Conservation (phyloP, 2,113 vertebrate species). For the Ondatra zibethicus region DNA sequence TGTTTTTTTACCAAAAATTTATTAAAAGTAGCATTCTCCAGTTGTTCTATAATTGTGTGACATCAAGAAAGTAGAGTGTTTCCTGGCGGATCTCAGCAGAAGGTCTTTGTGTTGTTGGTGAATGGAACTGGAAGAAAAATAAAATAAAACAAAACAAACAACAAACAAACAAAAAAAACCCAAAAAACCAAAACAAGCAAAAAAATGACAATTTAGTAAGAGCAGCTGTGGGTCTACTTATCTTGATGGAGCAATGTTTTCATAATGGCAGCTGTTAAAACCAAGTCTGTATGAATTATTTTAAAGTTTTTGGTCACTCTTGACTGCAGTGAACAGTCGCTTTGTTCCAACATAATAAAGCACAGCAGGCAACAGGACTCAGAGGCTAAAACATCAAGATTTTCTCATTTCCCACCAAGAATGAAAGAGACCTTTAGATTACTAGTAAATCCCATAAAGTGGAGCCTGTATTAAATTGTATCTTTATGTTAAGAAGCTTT, state of each 20-base stretch:
- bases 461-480: background rate
- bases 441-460: background rate
- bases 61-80: constrained; percentile 4
- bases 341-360: background rate
- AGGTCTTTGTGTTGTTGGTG: background rate
- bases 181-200: too few relatives aligned
- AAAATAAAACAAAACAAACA: background rate
- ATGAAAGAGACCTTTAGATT: background rate
- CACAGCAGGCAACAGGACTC: background rate
- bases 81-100: constrained; percentile 20
- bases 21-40: constrained; percentile 33
- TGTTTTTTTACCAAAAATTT: background rate
- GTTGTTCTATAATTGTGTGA: background rate
- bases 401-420: background rate
- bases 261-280: background rate
- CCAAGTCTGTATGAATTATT: constrained; percentile 5
- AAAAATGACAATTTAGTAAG: background rate
- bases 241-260: background rate
- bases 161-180: too few relatives aligned
- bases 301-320: background rate
- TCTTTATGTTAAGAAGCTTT: background rate
- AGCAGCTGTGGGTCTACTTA: background rate
- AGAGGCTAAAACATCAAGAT: background rate
- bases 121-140: background rate
- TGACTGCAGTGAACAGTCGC: background rate